A percentile compares a stretch with the other conserved stretches of the same genome.
Evolutionary conservation across 2,113 vertebrate genomes (phyloP).

Genomic region (Antigone vipio): DNA sequence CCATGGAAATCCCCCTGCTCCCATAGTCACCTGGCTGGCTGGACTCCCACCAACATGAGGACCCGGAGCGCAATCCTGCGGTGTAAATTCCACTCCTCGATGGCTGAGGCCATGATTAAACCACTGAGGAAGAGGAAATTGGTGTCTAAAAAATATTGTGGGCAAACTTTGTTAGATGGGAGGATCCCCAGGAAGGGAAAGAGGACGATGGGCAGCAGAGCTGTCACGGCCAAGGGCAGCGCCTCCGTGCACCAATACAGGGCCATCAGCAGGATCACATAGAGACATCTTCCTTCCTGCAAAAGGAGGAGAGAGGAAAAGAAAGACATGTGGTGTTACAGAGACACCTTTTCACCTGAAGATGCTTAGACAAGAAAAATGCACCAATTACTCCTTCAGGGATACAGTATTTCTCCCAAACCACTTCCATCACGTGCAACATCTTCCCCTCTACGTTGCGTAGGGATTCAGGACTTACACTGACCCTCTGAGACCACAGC

Average conservation of each 20-base stretch:
- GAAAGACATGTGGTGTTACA: neutral
- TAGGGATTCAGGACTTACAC: neutral
- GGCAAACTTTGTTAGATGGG: slow-evolving; percentile 87
- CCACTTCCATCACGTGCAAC: neutral
- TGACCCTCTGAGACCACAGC: neutral
- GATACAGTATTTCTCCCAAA: neutral
- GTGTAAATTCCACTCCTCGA: slow-evolving; percentile 96
- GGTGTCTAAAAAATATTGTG: slow-evolving; percentile 95
- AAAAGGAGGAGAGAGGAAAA: neutral
- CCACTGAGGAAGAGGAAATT: slow-evolving; percentile 97
- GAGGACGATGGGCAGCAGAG: slow-evolving; percentile 90
- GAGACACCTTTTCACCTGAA: neutral
- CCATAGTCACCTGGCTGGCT: slow-evolving; percentile 86
- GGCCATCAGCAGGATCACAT: slow-evolving; percentile 92
- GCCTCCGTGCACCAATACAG: slow-evolving; percentile 95
- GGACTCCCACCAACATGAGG: slow-evolving; percentile 87
- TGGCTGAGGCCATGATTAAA: slow-evolving; percentile 92
- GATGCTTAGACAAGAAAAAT: neutral
- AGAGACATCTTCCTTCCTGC: slow-evolving; percentile 96
- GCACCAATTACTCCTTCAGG: neutral
- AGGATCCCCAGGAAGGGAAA: slow-evolving; percentile 93
- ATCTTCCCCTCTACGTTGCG: neutral
- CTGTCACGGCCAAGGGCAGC: slow-evolving; percentile 90
- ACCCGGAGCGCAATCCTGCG: slow-evolving; percentile 91
- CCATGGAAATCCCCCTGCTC: neutral